These are phyloP conservation scores for Synanthedon myopaeformis DNA, from an alignment of 2,888 invertebrate genomes.

Conservation along the genomic window DNA sequence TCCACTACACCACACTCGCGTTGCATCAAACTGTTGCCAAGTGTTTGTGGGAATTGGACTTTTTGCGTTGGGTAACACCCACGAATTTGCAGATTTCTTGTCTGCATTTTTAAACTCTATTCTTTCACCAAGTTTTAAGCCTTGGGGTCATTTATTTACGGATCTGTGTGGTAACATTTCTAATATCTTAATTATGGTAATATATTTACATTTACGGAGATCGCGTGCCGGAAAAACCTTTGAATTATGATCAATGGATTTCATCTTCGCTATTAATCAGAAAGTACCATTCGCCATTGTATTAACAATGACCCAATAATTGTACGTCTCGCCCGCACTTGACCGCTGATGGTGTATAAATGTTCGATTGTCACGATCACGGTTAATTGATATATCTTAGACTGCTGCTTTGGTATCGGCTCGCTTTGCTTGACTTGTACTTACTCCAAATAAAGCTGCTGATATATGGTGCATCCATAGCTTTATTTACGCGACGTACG, in stretches of 20 bases:
- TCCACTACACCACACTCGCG: neutral
- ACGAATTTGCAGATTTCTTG: neutral
- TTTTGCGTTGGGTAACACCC: neutral
- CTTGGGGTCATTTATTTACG: neutral
- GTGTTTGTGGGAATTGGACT: neutral
- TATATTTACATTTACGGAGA: neutral
- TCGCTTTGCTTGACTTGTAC: conserved; percentile 21
- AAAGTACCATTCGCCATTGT: neutral
- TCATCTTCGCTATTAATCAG: neutral
- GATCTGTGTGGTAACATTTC: neutral
- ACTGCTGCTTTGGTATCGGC: neutral
- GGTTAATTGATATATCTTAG: neutral
- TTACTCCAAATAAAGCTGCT: conserved; percentile 26
- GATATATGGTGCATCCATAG: conserved; percentile 12
- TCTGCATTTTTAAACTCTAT: neutral
- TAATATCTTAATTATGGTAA: neutral
- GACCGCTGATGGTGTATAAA: conserved; percentile 3
- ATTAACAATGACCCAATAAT: neutral
- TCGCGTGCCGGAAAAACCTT: neutral
- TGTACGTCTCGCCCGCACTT: conserved; percentile 5
- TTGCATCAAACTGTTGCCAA: neutral
- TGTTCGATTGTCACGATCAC: neutral
- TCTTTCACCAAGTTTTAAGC: neutral
- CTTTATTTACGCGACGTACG: conserved; percentile 9
- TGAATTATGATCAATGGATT: neutral